phyloP scores from a whole-genome alignment of 2,888 invertebrate species.

The Eupeodes latifasciatus region DNA sequence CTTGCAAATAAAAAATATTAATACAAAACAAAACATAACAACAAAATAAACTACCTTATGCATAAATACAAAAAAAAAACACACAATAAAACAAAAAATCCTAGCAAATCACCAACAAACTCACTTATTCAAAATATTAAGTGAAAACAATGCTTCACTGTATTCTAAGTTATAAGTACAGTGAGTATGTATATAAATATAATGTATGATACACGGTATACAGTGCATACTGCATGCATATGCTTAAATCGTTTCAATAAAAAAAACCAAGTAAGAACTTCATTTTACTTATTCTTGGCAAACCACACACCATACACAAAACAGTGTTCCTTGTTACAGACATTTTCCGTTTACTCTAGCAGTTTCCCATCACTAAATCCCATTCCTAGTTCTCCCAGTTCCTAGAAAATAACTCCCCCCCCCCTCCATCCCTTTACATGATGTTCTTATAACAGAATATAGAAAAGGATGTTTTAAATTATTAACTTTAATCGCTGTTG shows the following conservation, averaged over 20 bases:
- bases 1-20: neutral
- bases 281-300: constrained; percentile 22
- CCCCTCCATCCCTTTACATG: no score
- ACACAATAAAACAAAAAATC: neutral
- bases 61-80: neutral
- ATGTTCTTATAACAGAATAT: constrained; percentile 21
- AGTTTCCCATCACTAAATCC: neutral
- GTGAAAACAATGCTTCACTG: constrained; percentile 28
- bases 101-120: constrained; percentile 18
- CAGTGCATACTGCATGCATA: neutral
- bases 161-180: neutral
- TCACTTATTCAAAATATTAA: constrained; percentile 22
- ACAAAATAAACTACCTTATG: neutral
- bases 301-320: constrained; percentile 18
- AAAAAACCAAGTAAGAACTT: neutral
- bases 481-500: constrained; percentile 69
- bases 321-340: neutral
- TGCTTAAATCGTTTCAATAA: constrained; percentile 30
- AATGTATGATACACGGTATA: no score
- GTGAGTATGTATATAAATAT: neutral
- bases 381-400: neutral
- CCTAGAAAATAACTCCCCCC: no score
- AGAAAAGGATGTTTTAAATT: constrained; percentile 59
- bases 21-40: neutral
- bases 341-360: neutral